Evolutionary conservation across 2,797 vertebrate species (phyloP).

Genomic region (Sylvilagus floridanus): DNA sequence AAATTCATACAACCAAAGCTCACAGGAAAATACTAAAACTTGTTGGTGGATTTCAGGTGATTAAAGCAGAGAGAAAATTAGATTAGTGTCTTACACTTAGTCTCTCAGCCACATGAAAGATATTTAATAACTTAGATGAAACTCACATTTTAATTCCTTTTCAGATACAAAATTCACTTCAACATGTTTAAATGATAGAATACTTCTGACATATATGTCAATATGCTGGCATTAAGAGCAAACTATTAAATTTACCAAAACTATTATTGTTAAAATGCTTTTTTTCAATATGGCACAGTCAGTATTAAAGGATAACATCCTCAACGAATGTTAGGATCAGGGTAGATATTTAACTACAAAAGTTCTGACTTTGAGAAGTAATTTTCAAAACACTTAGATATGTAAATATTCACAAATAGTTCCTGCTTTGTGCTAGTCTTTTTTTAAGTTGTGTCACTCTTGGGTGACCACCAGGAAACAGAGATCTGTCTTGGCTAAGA

Average conservation of each 20-base stretch:
- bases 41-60: slow-evolving; percentile 53
- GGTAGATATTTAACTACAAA: slow-evolving; percentile 88
- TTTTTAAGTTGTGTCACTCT: slow-evolving; percentile 38
- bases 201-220: slow-evolving; percentile 40
- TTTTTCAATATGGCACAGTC: slow-evolving; percentile 84
- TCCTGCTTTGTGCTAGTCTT: slow-evolving; percentile 70
- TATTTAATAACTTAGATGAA: slow-evolving; percentile 57
- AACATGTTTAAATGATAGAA: slow-evolving; percentile 68
- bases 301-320: slow-evolving; percentile 83
- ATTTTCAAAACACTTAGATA: slow-evolving; percentile 83
- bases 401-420: slow-evolving; percentile 74
- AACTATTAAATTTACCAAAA: slow-evolving; percentile 76
- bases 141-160: slow-evolving; percentile 43
- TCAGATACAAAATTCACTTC: slow-evolving; percentile 69
- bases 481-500: slow-evolving; percentile 43
- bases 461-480: slow-evolving; percentile 17
- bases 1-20: slow-evolving; percentile 30
- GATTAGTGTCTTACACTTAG: background rate
- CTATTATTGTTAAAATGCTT: slow-evolving; percentile 87
- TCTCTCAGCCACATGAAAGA: slow-evolving; percentile 58
- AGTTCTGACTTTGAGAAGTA: slow-evolving; percentile 73
- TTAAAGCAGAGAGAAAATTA: slow-evolving; percentile 49
- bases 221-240: slow-evolving; percentile 84
- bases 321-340: slow-evolving; percentile 87
- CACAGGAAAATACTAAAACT: slow-evolving; percentile 65